phyloP scores from a whole-genome alignment of 2,113 vertebrate genomes.

The Cyphomyrus discorhynchus region DNA sequence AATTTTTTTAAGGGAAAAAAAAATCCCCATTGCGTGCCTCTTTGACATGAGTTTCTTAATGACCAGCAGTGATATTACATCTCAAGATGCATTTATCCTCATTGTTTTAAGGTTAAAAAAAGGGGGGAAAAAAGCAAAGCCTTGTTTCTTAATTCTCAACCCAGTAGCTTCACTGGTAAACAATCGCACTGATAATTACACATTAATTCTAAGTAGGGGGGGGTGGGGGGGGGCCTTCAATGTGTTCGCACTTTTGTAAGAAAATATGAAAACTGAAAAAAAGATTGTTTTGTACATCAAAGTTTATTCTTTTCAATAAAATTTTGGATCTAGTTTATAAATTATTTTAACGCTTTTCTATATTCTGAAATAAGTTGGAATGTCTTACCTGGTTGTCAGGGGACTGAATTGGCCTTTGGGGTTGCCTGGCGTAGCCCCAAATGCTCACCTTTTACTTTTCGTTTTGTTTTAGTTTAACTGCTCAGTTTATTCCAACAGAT shows the following conservation, averaged over 20 bases:
- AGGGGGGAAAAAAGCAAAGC: slow-evolving; percentile 51
- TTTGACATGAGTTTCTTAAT: slow-evolving; percentile 96
- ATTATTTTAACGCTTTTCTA: slow-evolving; percentile 98
- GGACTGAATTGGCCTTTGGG: slow-evolving; percentile 61
- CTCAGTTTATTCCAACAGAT: slow-evolving; percentile 65
- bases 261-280: slow-evolving; percentile 48
- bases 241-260: slow-evolving; percentile 81
- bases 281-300: slow-evolving; percentile 95
- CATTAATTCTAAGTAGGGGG: slow-evolving; percentile 52
- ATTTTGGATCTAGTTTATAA: slow-evolving; percentile 99
- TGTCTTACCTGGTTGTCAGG: slow-evolving; percentile 73
- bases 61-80: slow-evolving; percentile 99
- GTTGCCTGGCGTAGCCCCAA: slow-evolving; percentile 86
- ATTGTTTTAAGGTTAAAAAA: slow-evolving; percentile 57
- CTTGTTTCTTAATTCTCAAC: slow-evolving; percentile 92
- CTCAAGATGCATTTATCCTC: slow-evolving; percentile 82
- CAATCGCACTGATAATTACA: slow-evolving; percentile 87
- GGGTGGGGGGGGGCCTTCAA: slow-evolving; percentile 62
- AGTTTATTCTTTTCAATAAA: slow-evolving; percentile 90
- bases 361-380: slow-evolving; percentile 76
- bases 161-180: slow-evolving; percentile 94
- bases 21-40: slow-evolving; percentile 96
- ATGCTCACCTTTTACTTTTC: slow-evolving; percentile 58
- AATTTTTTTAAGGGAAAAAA: slow-evolving; percentile 46
- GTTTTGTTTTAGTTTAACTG: slow-evolving; percentile 66